Evolutionary conservation across 1,140 invertebrate species (phyloP), one percentile per base, ranked within the genome.

Genomic region (Philaenus spumarius): DNA sequence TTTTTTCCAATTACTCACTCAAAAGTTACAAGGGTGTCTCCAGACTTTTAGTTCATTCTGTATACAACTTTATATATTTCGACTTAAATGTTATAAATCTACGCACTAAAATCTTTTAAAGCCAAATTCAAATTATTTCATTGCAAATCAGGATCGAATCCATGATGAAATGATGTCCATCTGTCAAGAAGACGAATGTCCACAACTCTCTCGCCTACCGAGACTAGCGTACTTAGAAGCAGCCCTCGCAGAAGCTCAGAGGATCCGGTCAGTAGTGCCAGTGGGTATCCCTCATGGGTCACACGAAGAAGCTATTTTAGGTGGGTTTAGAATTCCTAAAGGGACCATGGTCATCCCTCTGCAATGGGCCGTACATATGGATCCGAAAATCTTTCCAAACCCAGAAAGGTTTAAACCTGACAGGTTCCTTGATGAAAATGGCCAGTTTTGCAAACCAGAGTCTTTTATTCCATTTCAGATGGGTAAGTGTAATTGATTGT

Each of bases 391-490:
- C 34, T 96, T 89, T 84, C 61, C 75, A 0, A 72, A 90, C 19
- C 90, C 93, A 0, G 78, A 86, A 34, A 65, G 70, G 11, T 95
- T 87, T 67, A 75, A 76, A 19, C 89, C 90, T 0, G 76, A 80
- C 2, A 74, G 92, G 51, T 93, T 93, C 68, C 67, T 94, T 0
- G 74, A 80, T 43, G 70, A 77, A 1, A 78, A 85, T 19, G 87
- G 85, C 0, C 76, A 71, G 19, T 75, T 89, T 24, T 62, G 72
- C 1, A 62, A 57, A 43, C 80, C 81, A 0, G 79, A 83, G 17
- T 78, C 83, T 30, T 91, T 93, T 67, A 80, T 93, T 51, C 91
- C 92, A 12, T 95, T 93, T 67, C 89, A 92, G 76, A 82, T 77
- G 60, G 90, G 89, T 83, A 66, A 71, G 69, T 57, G 9, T n/a